These are phyloP conservation scores for Siniperca scherzeri DNA, from an alignment of 2,797 vertebrate species.

Conservation along the genomic window DNA sequence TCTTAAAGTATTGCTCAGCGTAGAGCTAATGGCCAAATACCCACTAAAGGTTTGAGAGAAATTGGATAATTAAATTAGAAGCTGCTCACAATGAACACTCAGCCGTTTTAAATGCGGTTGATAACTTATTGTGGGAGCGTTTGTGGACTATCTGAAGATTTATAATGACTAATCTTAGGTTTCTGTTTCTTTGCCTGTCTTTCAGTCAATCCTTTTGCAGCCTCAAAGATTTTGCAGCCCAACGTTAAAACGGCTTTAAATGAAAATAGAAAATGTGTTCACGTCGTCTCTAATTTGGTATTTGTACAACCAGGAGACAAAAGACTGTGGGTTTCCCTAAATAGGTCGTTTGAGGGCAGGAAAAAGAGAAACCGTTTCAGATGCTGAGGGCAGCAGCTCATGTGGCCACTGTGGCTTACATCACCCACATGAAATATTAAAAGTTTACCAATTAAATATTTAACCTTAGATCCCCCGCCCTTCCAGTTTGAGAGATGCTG, in stretches of 20 bases:
- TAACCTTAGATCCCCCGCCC: slow-evolving; percentile 62
- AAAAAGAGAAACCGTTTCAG: slow-evolving; percentile 31
- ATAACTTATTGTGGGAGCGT: not conserved
- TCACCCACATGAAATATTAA: slow-evolving; percentile 87
- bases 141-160: not conserved
- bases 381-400: slow-evolving; percentile 49
- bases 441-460: slow-evolving; percentile 86
- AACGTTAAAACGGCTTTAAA: not conserved
- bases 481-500: slow-evolving; percentile 17
- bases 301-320: slow-evolving; percentile 49
- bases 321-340: slow-evolving; percentile 32
- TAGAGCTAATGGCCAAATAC: not conserved
- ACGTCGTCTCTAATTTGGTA: not conserved
- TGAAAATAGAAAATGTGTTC: not conserved
- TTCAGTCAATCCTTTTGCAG: not conserved
- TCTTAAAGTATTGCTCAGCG: not conserved
- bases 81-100: not conserved
- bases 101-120: not conserved
- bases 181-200: not conserved
- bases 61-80: not conserved
- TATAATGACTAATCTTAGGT: not conserved
- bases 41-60: not conserved
- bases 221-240: not conserved
- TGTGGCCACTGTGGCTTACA: slow-evolving; percentile 75
- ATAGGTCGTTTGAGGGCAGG: slow-evolving; percentile 54